Conservation (phyloP, 2,888 invertebrate species). For the Physocephala rufipes region DNA sequence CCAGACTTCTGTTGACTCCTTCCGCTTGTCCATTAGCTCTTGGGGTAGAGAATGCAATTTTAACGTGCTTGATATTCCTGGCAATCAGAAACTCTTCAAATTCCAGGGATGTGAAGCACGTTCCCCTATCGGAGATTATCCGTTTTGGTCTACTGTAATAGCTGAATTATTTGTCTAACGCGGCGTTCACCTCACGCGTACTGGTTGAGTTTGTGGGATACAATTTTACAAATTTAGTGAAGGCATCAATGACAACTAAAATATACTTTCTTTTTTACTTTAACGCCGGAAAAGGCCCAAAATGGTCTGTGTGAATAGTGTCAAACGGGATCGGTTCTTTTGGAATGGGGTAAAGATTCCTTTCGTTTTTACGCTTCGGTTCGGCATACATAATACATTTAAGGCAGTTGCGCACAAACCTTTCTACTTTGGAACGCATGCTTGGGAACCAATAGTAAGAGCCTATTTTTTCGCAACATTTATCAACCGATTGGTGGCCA, state of each 20-base stretch:
- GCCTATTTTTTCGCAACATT: not conserved
- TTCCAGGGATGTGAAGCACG: slow-evolving; percentile 27
- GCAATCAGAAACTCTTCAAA: slow-evolving; percentile 12
- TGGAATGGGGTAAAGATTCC: slow-evolving; percentile 30
- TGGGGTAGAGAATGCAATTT: not conserved
- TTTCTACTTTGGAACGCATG: not conserved
- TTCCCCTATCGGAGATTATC: slow-evolving; percentile 33
- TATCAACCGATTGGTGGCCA: slow-evolving; percentile 5
- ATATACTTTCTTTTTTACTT: slow-evolving; percentile 27
- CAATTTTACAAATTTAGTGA: slow-evolving; percentile 19
- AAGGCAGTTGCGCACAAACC: not conserved
- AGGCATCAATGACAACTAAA: slow-evolving; percentile 22
- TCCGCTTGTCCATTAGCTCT: not conserved
- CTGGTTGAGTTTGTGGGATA: slow-evolving; percentile 29
- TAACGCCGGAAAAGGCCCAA: slow-evolving; percentile 24
- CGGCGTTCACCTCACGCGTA: slow-evolving; percentile 24
- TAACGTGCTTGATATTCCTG: slow-evolving; percentile 8
- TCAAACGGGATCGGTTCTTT: slow-evolving; percentile 27
- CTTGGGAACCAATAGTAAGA: not conserved
- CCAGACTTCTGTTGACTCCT: not conserved
- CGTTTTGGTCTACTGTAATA: slow-evolving; percentile 38
- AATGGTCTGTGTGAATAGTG: slow-evolving; percentile 32
- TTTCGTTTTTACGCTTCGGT: not conserved
- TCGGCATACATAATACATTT: not conserved
- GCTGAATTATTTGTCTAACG: slow-evolving; percentile 39